These are phyloP conservation scores for Drosophila kokeensis DNA, from an alignment of 2,888 invertebrate genomes.

Conservation along the genomic window DNA sequence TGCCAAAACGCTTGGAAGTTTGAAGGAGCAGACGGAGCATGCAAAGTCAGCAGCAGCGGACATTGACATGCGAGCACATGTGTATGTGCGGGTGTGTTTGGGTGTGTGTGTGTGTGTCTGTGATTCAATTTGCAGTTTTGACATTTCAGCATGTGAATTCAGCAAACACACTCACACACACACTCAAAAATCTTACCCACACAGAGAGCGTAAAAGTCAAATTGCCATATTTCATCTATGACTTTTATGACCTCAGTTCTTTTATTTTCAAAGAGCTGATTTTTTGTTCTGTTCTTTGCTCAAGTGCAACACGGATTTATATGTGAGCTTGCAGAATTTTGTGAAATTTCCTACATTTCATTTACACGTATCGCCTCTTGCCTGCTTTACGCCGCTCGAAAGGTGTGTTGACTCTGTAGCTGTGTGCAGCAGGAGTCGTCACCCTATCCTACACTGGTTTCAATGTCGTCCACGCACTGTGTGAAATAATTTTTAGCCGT, in stretches of 20 bases:
- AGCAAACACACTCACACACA: conserved; percentile 14
- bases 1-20: conserved; percentile 69
- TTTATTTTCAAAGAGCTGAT: conserved; percentile 33
- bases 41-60: conserved; percentile 78
- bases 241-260: conserved; percentile 71
- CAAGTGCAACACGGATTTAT: conserved; percentile 48
- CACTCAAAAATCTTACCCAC: conserved; percentile 20
- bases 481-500: conserved; percentile 60
- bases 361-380: conserved; percentile 51
- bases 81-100: conserved; percentile 20
- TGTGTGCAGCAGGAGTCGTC: conserved; percentile 31
- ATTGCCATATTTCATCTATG: conserved; percentile 77
- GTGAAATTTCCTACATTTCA: conserved; percentile 53
- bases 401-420: conserved; percentile 13
- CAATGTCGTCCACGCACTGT: conserved; percentile 62
- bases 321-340: conserved; percentile 45
- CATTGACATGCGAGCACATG: conserved; percentile 69
- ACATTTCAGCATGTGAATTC: conserved; percentile 46
- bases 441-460: neutral
- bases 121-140: conserved; percentile 78
- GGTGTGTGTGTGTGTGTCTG: conserved; percentile 35
- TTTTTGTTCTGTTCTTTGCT: conserved; percentile 13
- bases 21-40: conserved; percentile 69
- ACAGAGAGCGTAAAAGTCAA: conserved; percentile 54
- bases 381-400: conserved; percentile 3